phyloP scores from a whole-genome alignment of 2,113 vertebrate species.

The Redunca redunca region DNA sequence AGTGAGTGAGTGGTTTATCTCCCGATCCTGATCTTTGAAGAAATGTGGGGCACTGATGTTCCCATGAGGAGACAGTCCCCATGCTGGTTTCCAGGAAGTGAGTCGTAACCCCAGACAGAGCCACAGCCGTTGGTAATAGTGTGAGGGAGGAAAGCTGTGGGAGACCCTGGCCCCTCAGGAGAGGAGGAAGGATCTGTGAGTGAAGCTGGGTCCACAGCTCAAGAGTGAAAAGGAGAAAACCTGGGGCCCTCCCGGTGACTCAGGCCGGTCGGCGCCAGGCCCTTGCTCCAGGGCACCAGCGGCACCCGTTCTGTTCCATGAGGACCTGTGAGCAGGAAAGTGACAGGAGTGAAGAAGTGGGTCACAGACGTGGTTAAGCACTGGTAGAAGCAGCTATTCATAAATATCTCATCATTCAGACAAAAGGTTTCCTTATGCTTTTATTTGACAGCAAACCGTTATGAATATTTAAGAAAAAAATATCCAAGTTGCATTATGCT shows the following conservation, averaged over 20 bases:
- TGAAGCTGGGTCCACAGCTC: background rate
- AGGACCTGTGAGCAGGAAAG: background rate
- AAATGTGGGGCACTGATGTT: background rate
- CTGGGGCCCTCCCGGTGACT: background rate
- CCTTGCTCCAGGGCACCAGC: background rate
- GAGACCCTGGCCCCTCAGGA: accelerated
- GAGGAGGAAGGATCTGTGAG: background rate
- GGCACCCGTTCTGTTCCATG: background rate
- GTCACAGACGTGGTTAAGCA: background rate
- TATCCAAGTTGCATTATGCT: background rate
- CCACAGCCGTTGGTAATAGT: background rate
- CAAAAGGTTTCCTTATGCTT: background rate
- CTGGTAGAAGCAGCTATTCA: background rate
- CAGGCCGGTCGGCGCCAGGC: too few species aligned
- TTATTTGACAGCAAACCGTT: background rate
- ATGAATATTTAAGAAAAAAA: too few species aligned
- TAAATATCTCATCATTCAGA: background rate
- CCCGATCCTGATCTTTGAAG: background rate
- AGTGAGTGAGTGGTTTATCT: background rate
- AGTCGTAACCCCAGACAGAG: background rate
- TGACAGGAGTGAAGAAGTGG: too few species aligned
- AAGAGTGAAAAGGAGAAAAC: background rate
- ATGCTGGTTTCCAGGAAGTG: background rate
- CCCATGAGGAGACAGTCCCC: accelerated
- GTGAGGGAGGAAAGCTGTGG: too few species aligned